Base-by-base conservation (phyloP, 1,140 invertebrate species). In the Drosophila ercepeae region DNA sequence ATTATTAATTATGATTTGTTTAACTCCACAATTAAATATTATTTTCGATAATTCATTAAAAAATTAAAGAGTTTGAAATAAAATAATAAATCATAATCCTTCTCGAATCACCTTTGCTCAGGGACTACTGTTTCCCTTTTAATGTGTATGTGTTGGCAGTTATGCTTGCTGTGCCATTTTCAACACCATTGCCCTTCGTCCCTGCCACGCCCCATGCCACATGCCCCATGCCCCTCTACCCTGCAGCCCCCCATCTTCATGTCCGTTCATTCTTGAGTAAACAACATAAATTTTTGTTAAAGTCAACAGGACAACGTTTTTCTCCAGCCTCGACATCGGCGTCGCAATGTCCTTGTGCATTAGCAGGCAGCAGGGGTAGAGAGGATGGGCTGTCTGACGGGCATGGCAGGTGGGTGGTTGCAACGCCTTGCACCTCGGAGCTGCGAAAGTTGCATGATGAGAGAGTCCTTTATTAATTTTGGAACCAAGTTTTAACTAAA, bases 211-310 rank as follows among this genome's bases (percentile, higher is more conserved):
- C 19, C 2, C 4, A n/a, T n/a, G n/a, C n/a, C n/a, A n/a, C n/a
- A n/a, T n/a, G n/a, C 19, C 5, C 4, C 14, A 5, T 23, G 8
- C 11, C 6, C 14, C 41, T 4, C 14, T 6, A 25, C n/a, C 21
- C 25, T 4, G 13, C 34, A n/a, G 4, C 36, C 7, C 13, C 14
- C 5, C 36, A 16, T 44, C 50, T 36, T 44, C 48, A 46, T 51
- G 74, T 60, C 45, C 60, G 61, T 60, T 79, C 67, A 64, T 65
- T 78, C 64, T 60, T 41, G 39, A 75, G 75, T 81, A 78, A 81
- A 81, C 77, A 81, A 81, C 71, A 81, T 81, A 81, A 78, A 81
- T 81, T 78, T 78, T 75, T 75, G 77, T 81, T 81, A 81, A 81
- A 75, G 71, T 81, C 77, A 78, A 78, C 71, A 81, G 65, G 53